Evolutionary conservation across 1,140 invertebrate species (phyloP), one percentile per base, ranked within the genome.

Genomic region (Aradophagus sp.): DNA sequence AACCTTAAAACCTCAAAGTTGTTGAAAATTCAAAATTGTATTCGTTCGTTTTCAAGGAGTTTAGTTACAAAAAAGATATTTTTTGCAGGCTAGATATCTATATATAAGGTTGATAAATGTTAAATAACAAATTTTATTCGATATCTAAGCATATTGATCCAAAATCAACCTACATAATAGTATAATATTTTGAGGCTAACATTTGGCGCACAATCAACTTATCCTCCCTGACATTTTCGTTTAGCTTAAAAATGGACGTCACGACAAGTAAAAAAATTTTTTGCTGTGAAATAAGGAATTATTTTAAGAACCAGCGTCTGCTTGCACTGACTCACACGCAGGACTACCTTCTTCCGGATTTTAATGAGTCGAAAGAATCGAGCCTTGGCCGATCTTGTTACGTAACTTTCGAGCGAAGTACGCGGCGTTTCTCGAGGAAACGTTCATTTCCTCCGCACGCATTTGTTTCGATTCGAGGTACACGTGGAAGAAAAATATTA

Each of bases 341-440:
- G 32, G 31, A 32, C 13, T 10, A 12, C 23, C 39, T 38, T 53
- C 41, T 63, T 63, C 48, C 61, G 50, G 61, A 19, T 45, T 29
- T 36, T 16, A 45, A 45, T 45, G n/a, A n/a, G 12, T 2, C 16
- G 5, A 17, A 23, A 17, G 29, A 31, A 10, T 1, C 15, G 7
- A 14, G 27, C 5, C 31, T 26, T 23, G 16, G 12, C 41, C 20
- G 17, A 47, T 47, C 20, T n/a, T n/a, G 4, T 55, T 47, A 55
- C 34, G 31, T 39, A 53, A 52, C 12, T 27, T 34, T 34, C 11
- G 5, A 44, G 29, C 29, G 17, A 45, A 45, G 47, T 14, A 52
- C 52, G 23, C 48, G 16, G 13, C 10, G 12, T 31, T 35, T 35
- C 10, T 11, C 12, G 26, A 1, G 41, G 31, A 50, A 48, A 32